Percentiles rank a stretch among this genome's conserved stretches.
phyloP scores from a whole-genome alignment of 1,140 invertebrate species.

The Macrosteles quadrilineatus region DNA sequence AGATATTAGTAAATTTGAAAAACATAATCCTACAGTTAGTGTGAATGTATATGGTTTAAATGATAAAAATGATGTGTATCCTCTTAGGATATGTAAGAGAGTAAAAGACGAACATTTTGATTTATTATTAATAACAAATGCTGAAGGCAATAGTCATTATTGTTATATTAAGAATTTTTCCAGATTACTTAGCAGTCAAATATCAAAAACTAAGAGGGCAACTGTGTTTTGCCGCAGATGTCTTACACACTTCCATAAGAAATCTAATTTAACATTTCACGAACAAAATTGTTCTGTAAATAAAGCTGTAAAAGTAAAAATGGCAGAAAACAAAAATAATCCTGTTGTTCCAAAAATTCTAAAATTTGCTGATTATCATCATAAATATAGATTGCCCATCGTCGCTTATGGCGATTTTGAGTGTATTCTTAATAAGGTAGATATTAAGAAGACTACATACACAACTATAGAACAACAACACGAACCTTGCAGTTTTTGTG shows the following conservation, averaged over 20 bases:
- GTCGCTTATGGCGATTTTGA: constrained; percentile 20
- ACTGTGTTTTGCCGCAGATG: neutral
- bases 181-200: neutral
- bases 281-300: neutral
- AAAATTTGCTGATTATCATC: constrained; percentile 12
- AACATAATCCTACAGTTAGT: neutral
- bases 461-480: neutral
- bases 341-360: neutral
- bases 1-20: constrained; percentile 15
- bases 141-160: neutral
- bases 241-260: neutral
- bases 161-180: constrained; percentile 16
- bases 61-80: neutral
- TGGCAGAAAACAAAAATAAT: neutral
- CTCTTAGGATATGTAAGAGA: neutral
- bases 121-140: neutral
- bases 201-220: neutral
- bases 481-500: neutral
- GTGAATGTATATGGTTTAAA: constrained; percentile 14
- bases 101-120: neutral
- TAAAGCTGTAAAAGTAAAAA: neutral
- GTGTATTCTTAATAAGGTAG: neutral
- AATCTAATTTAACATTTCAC: neutral
- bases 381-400: neutral
- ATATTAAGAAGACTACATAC: neutral